Conservation (phyloP, 2,113 vertebrate genomes). For the Raja brachyura region DNA sequence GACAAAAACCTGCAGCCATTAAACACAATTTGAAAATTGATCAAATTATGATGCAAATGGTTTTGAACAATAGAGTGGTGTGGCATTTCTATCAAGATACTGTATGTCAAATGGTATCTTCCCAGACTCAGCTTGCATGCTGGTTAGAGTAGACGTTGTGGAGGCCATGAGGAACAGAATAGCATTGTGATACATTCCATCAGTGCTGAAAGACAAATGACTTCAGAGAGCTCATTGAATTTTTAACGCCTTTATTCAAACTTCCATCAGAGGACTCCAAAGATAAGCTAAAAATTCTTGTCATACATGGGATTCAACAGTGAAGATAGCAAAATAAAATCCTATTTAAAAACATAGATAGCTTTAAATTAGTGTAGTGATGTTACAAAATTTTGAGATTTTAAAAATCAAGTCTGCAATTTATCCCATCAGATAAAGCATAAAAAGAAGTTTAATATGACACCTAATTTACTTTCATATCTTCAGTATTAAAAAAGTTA, state of each 20-base stretch:
- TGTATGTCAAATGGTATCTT: background rate
- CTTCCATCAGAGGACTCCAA: background rate
- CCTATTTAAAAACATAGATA: background rate
- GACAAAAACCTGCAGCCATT: background rate
- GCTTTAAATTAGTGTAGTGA: background rate
- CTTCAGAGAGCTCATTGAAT: background rate
- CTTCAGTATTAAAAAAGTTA: no score
- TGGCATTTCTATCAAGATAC: background rate
- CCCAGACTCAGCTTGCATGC: background rate
- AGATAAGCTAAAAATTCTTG: background rate
- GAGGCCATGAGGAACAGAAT: background rate
- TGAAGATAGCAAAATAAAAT: background rate
- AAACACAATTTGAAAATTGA: background rate
- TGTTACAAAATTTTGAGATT: no score
- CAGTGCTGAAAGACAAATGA: background rate
- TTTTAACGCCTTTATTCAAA: background rate
- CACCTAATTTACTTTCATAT: no score
- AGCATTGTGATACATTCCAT: background rate
- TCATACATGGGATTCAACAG: background rate
- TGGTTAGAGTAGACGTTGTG: background rate
- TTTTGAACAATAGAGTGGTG: background rate
- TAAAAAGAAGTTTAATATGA: no score
- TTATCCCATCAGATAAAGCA: no score
- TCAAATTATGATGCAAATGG: background rate
- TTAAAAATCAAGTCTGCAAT: no score